Evolutionary conservation across 30 jellyfish, hydroid and myxozoan genomes (phyloP), one percentile per base, ranked within the genome.

Genomic region (Cassiopea xamachana): DNA sequence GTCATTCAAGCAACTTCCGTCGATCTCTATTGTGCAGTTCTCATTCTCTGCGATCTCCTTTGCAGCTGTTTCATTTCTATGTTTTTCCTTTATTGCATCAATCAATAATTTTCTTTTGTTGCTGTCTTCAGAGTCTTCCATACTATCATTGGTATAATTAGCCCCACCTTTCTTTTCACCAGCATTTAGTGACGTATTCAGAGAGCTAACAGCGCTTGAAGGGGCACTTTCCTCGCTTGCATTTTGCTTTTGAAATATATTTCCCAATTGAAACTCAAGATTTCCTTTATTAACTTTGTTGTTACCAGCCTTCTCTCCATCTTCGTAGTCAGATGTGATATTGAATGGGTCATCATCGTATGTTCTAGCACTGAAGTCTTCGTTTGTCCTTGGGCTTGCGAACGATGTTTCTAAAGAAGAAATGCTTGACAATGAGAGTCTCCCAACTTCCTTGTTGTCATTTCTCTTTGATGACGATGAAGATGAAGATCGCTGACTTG

Each of bases 381-480:
- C 92, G 5, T 72, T 69, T 80, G 79, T 62, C 48, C 85, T 83
- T 10, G 85, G 85, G 46, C 79, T 69, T 17, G 71, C 71, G 19
- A 83, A 60, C 45, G 85, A 82, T 9, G 73, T 62, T 16, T 74
- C 81, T 47, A 70, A 71, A 10, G 95, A 88, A 5, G 95, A 88
- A 50, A 79, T 48, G 70, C 95, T 88, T 50, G 95, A 78, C 55
- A 80, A 48, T 1, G 95, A 88, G 60, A 78, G 60, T 59, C 90
- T 69, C 10, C 95, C 84, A 60, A 69, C 73, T 71, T 77, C 94
- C 55, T 77, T 77, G 60, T 69, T 73, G 39, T 88, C 90, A 51
- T 80, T 88, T 82, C 67, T 49, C 74, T 72, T 59, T 5, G 95
- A 78, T 39, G 82, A 60, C 46, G 82, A 76, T 1, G 92, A 84